Evolutionary conservation across 2,888 invertebrate species (phyloP).

Genomic region (Scelioninae gen. 1): DNA sequence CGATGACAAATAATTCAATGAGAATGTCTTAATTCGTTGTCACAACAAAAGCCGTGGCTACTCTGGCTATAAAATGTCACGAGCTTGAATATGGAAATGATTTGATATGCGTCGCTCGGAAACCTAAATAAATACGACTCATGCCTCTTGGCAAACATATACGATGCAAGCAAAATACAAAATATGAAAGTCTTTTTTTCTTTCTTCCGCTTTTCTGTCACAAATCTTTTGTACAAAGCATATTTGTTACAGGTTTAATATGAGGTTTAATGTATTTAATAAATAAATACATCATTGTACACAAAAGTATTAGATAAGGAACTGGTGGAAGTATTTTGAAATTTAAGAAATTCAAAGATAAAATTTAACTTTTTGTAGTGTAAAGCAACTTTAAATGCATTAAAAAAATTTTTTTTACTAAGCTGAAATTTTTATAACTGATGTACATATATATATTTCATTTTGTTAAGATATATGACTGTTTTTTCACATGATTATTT

Average conservation of each 20-base stretch:
- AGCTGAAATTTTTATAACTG: no score
- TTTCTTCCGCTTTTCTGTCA: background rate
- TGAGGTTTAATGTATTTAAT: background rate
- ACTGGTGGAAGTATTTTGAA: no score
- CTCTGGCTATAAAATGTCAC: slow-evolving; percentile 49
- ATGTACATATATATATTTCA: no score
- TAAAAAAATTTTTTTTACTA: no score
- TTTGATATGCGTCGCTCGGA: slow-evolving; percentile 62
- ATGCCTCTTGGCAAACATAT: slow-evolving; percentile 43
- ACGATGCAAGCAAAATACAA: slow-evolving; percentile 65
- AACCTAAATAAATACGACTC: slow-evolving; percentile 68
- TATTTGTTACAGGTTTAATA: slow-evolving; percentile 11
- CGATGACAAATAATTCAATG: slow-evolving; percentile 61
- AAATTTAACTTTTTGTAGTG: no score
- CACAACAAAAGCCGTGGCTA: slow-evolving; percentile 52
- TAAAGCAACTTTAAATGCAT: no score
- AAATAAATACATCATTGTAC: no score
- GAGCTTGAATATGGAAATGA: slow-evolving; percentile 56
- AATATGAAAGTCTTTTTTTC: slow-evolving; percentile 43
- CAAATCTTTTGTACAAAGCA: slow-evolving; percentile 5
- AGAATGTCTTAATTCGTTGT: slow-evolving; percentile 58
- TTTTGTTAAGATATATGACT: no score
- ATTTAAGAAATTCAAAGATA: no score
- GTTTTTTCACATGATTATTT: no score
- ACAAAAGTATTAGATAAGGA: no score